These are phyloP conservation scores for Pseudopipra pipra DNA, from an alignment of 2,113 vertebrate species.

Conservation along the genomic window DNA sequence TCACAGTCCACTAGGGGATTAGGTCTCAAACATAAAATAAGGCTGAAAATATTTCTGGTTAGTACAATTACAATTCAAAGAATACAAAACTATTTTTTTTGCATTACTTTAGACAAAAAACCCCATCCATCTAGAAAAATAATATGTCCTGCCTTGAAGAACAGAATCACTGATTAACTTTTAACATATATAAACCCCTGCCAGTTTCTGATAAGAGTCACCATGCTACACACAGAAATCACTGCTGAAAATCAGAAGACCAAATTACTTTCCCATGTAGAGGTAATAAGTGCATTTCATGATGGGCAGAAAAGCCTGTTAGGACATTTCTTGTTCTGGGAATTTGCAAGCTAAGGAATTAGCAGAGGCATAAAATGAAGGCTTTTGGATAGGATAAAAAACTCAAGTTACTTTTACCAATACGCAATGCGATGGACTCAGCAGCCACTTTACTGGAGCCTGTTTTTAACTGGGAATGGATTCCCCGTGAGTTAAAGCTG, in stretches of 20 bases:
- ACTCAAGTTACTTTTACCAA: not conserved
- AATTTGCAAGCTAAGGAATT: slow-evolving; percentile 30
- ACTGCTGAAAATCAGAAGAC: slow-evolving; percentile 21
- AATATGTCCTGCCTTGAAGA: not conserved
- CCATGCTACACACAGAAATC: not conserved
- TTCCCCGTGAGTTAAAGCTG: not conserved
- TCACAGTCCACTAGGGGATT: not conserved
- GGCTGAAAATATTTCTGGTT: not conserved
- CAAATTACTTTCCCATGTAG: slow-evolving; percentile 20
- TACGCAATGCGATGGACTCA: not conserved
- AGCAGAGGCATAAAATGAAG: not conserved
- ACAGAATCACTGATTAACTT: not conserved
- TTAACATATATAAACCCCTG: not conserved
- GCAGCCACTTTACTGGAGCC: not conserved
- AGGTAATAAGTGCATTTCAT: slow-evolving; percentile 27
- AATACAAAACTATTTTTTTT: not conserved
- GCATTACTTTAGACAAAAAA: not conserved
- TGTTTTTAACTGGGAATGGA: not conserved
- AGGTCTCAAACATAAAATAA: not conserved
- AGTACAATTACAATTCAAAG: not conserved
- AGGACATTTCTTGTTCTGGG: not conserved
- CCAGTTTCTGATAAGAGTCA: not conserved
- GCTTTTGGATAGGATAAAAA: not conserved
- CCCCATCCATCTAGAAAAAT: not conserved
- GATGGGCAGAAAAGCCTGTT: slow-evolving; percentile 18